Evolutionary conservation across 1,140 invertebrate genomes (phyloP).

Genomic region (Ips nitidus): DNA sequence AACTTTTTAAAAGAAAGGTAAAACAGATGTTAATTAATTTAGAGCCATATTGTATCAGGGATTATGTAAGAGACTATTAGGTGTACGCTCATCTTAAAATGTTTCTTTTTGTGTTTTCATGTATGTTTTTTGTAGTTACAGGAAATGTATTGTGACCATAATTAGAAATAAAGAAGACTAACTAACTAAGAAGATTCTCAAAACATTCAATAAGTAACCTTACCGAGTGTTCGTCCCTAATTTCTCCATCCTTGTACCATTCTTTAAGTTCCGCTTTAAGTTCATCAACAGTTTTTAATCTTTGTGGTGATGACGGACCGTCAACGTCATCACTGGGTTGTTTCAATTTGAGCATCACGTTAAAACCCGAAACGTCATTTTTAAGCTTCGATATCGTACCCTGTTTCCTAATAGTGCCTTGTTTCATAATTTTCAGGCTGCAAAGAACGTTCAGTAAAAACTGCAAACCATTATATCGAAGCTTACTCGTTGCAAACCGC

Average conservation of each 20-base stretch:
- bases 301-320: background rate
- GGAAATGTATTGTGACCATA: background rate
- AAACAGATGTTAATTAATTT: no score
- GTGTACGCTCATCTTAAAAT: no score
- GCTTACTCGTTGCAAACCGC: conserved; percentile 63
- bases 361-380: conserved; percentile 54
- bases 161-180: no score
- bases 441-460: conserved; percentile 11
- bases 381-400: conserved; percentile 56
- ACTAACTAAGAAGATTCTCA: background rate
- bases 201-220: conserved; percentile 8
- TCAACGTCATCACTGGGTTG: conserved; percentile 13
- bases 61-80: no score
- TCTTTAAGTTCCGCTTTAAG: conserved; percentile 5
- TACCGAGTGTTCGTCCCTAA: conserved; percentile 18
- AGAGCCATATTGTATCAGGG: no score
- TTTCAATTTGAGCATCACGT: conserved; percentile 52
- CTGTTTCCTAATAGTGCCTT: conserved; percentile 65
- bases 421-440: conserved; percentile 80
- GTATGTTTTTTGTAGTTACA: no score
- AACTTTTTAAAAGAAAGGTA: no score
- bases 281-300: background rate
- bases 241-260: conserved; percentile 5
- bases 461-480: background rate
- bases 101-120: no score